These are phyloP conservation scores for Perdita meconis DNA, from an alignment of 2,888 invertebrate genomes.

Conservation along the genomic window DNA sequence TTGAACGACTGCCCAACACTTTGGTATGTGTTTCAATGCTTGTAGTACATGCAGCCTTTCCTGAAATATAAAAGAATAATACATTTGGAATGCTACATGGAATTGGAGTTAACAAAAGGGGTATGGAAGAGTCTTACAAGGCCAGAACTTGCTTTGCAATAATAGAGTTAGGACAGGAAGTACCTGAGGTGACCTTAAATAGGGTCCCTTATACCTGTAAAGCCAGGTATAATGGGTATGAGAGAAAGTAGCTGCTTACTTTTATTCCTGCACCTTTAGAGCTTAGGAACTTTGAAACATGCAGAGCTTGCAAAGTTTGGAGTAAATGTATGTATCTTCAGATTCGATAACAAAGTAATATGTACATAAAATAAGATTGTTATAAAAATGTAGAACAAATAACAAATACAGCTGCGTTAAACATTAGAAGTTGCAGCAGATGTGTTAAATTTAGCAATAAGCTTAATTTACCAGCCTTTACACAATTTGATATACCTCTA, in stretches of 20 bases:
- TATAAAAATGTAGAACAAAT: no score
- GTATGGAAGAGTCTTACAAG: not conserved
- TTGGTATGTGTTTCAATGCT: constrained; percentile 93
- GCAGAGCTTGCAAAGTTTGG: no score
- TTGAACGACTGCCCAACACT: constrained; percentile 97
- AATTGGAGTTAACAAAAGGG: not conserved
- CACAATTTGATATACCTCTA: constrained; percentile 57
- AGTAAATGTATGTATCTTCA: no score
- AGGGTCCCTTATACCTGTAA: constrained; percentile 41
- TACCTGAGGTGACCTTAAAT: constrained; percentile 56
- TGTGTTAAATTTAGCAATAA: no score
- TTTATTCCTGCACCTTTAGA: not conserved
- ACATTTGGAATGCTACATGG: not conserved
- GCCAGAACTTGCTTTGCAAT: not conserved
- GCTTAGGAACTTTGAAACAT: not conserved
- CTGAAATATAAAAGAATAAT: constrained; percentile 75
- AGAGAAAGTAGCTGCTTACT: constrained; percentile 16
- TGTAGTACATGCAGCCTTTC: constrained; percentile 90
- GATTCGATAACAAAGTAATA: no score
- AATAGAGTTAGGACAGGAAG: constrained; percentile 22
- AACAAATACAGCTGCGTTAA: no score
- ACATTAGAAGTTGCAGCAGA: no score
- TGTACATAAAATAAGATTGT: no score
- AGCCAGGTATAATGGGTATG: constrained; percentile 23
- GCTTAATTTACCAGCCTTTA: constrained; percentile 1